These are phyloP conservation scores for Tetramorium parvispinum DNA, from an alignment of 1,140 invertebrate genomes.

Conservation along the genomic window DNA sequence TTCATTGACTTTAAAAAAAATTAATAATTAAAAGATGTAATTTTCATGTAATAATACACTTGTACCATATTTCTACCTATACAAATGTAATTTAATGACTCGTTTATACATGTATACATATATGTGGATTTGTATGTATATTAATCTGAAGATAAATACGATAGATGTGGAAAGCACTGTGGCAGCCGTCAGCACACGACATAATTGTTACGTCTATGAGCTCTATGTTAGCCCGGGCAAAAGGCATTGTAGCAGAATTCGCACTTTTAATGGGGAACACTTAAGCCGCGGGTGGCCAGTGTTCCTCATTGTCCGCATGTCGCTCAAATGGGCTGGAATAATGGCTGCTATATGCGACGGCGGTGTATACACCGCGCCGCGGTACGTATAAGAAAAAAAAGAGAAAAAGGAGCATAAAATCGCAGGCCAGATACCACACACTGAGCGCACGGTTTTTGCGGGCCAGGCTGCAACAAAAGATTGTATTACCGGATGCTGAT, in stretches of 20 bases:
- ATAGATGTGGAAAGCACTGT: slow-evolving; percentile 15
- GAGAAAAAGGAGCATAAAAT: slow-evolving; percentile 56
- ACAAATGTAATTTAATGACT: slow-evolving; percentile 28
- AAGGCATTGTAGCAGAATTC: slow-evolving; percentile 60
- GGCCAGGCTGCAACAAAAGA: slow-evolving; percentile 62
- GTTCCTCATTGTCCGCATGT: slow-evolving; percentile 73
- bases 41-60: slow-evolving; percentile 39
- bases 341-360: slow-evolving; percentile 67
- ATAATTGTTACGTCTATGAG: slow-evolving; percentile 67
- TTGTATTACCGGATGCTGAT: slow-evolving; percentile 72
- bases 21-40: slow-evolving; percentile 8
- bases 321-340: slow-evolving; percentile 71
- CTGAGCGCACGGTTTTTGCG: slow-evolving; percentile 58
- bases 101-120: background rate
- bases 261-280: slow-evolving; percentile 64
- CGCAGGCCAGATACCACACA: slow-evolving; percentile 72
- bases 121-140: slow-evolving; percentile 4
- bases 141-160: slow-evolving; percentile 19
- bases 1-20: background rate
- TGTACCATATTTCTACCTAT: background rate
- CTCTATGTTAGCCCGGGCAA: slow-evolving; percentile 29
- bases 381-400: slow-evolving; percentile 52
- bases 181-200: background rate
- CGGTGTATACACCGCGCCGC: slow-evolving; percentile 46
- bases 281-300: slow-evolving; percentile 71